phyloP scores from a whole-genome alignment of 2,797 vertebrate genomes.

The Eulemur albifrons region DNA sequence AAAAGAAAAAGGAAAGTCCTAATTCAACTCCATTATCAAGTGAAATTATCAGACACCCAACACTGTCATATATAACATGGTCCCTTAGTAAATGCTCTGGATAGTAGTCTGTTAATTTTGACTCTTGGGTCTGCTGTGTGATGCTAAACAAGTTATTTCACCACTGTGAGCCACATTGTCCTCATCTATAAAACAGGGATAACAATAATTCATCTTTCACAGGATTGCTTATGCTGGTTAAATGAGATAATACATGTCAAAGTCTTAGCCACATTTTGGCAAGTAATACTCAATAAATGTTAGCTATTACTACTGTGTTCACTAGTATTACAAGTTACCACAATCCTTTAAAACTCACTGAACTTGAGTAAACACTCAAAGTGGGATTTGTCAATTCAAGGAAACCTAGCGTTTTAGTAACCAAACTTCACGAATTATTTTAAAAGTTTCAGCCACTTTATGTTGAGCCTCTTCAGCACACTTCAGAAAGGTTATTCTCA shows the following conservation, averaged over 20 bases:
- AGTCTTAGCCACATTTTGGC: not conserved
- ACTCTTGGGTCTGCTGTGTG: not conserved
- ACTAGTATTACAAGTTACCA: not conserved
- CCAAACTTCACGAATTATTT: not conserved
- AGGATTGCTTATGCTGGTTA: not conserved
- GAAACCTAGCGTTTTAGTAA: constrained; percentile 6
- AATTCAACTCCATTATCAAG: constrained; percentile 15
- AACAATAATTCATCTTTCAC: not conserved
- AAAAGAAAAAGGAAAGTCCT: constrained; percentile 5
- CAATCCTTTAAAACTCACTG: not conserved
- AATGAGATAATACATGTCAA: not conserved
- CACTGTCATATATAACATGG: not conserved
- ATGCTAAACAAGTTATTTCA: not conserved
- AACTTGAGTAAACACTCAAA: constrained; percentile 24
- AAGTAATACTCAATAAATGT: not conserved
- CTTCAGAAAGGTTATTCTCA: constrained; percentile 1
- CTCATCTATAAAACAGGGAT: constrained; percentile 22
- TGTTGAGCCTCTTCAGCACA: not conserved
- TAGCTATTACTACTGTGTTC: not conserved
- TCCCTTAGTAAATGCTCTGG: not conserved
- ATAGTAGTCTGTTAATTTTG: not conserved
- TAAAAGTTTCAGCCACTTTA: not conserved
- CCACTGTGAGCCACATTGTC: constrained; percentile 17
- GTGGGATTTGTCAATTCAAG: not conserved
- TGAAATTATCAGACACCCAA: constrained; percentile 17